phyloP scores from a whole-genome alignment of 2,888 invertebrate species.

The Bedellia somnulentella region DNA sequence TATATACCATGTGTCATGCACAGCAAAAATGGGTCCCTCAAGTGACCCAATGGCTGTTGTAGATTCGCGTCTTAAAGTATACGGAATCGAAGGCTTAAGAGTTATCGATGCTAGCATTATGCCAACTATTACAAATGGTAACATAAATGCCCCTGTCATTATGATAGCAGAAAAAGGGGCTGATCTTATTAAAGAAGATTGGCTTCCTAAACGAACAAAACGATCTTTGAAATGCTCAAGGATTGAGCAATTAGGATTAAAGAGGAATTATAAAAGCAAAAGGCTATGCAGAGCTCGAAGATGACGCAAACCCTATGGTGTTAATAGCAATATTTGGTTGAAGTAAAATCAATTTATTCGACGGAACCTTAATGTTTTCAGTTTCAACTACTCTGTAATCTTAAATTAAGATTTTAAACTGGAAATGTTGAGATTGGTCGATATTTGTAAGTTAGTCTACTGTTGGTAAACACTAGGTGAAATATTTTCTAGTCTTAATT shows the following conservation, averaged over 20 bases:
- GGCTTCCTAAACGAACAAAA: conserved; percentile 45
- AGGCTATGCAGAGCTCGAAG: conserved; percentile 25
- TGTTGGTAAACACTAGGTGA: too few species aligned
- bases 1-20: conserved; percentile 84
- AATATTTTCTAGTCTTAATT: too few species aligned
- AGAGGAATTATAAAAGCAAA: conserved; percentile 13
- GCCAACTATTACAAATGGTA: conserved; percentile 85
- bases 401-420: too few species aligned
- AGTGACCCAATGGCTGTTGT: conserved; percentile 80
- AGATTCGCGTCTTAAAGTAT: conserved; percentile 73
- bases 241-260: conserved; percentile 17
- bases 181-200: conserved; percentile 75
- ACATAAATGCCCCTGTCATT: conserved; percentile 83
- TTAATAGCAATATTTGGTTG: not conserved
- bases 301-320: conserved; percentile 18
- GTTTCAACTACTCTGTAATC: too few species aligned
- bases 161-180: conserved; percentile 89
- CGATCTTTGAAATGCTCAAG: conserved; percentile 25
- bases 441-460: too few species aligned
- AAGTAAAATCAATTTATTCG: too few species aligned
- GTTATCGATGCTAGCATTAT: conserved; percentile 88
- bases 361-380: too few species aligned
- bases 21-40: conserved; percentile 82
- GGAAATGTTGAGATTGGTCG: too few species aligned
- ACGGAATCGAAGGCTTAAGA: conserved; percentile 76